These are phyloP conservation scores for Calypte anna DNA, from an alignment of 2,113 vertebrate genomes.

Conservation along the genomic window DNA sequence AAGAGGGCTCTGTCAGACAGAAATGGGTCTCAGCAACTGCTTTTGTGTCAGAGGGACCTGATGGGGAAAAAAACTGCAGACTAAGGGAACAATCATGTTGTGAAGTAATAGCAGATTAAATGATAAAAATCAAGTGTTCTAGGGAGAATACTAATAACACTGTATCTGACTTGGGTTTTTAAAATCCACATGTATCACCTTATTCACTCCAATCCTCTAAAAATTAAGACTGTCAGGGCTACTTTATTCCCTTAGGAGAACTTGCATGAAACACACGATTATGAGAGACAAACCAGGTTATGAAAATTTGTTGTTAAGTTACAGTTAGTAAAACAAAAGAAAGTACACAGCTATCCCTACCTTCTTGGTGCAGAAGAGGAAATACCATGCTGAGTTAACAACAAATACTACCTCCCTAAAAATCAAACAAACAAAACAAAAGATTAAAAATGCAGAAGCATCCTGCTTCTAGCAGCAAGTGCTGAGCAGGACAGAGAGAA, in stretches of 20 bases:
- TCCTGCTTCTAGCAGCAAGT: background rate
- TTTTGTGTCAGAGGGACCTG: background rate
- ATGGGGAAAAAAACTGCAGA: accelerated
- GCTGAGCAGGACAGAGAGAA: background rate
- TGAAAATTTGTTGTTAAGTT: background rate
- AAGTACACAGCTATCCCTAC: background rate
- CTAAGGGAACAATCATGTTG: background rate
- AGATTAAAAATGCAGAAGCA: background rate
- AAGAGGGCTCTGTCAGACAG: background rate
- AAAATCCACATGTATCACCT: background rate
- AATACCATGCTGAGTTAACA: background rate
- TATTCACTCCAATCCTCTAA: background rate
- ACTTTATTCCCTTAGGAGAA: background rate
- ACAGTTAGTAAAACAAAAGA: background rate
- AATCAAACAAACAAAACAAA: background rate
- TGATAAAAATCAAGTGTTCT: background rate
- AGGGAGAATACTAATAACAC: background rate
- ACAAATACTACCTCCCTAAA: background rate
- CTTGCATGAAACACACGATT: background rate
- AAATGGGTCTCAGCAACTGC: background rate
- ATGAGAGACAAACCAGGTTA: background rate
- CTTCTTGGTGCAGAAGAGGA: background rate
- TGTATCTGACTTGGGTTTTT: background rate
- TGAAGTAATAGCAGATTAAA: background rate
- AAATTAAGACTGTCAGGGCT: background rate